Conservation (phyloP, 2,888 invertebrate species). For the Sipha maydis region DNA sequence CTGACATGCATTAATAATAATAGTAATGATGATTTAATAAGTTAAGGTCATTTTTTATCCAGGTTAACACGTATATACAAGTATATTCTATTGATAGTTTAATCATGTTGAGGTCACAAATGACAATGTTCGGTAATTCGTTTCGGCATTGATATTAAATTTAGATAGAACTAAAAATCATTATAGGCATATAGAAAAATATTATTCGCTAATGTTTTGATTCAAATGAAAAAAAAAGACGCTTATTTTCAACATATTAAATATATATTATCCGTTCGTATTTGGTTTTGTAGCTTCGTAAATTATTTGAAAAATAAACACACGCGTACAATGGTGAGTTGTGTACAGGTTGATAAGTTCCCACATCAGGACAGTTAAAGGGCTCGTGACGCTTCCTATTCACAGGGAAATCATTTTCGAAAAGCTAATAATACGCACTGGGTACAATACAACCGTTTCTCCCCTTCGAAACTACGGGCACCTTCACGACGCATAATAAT, state of each 20-base stretch:
- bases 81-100: neutral
- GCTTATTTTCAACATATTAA: neutral
- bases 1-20: neutral
- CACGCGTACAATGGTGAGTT: constrained; percentile 36
- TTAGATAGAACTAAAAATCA: constrained; percentile 17
- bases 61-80: neutral
- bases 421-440: constrained; percentile 58
- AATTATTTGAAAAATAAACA: constrained; percentile 22
- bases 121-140: constrained; percentile 29
- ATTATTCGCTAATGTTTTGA: neutral
- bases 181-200: neutral
- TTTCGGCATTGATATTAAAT: constrained; percentile 38
- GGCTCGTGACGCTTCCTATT: constrained; percentile 62
- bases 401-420: constrained; percentile 48
- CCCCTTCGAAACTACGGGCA: constrained; percentile 46
- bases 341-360: constrained; percentile 48
- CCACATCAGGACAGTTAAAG: constrained; percentile 55
- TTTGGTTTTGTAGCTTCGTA: neutral
- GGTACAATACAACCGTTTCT: constrained; percentile 58
- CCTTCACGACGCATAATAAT: constrained; percentile 44
- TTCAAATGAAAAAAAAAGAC: neutral
- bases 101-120: constrained; percentile 27
- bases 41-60: constrained; percentile 33
- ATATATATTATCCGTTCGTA: neutral
- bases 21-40: neutral